Conservation (phyloP, 2,113 vertebrate species). For the Azemiops feae region DNA sequence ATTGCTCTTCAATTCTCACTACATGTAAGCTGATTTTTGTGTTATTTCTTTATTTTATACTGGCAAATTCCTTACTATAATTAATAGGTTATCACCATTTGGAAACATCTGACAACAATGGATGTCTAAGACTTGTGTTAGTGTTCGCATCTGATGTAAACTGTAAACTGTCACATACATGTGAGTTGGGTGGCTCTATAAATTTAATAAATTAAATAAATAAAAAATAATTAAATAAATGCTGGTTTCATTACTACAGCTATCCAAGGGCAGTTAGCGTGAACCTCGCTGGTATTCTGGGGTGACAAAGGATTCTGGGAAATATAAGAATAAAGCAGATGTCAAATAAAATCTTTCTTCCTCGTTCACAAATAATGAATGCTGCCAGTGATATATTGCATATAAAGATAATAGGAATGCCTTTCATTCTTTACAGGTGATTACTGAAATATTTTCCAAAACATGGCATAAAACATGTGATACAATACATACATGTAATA, state of each 20-base stretch:
- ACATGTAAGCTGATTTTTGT: slow-evolving; percentile 67
- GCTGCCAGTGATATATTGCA: slow-evolving; percentile 29
- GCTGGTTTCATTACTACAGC: slow-evolving; percentile 62
- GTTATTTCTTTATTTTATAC: slow-evolving; percentile 58
- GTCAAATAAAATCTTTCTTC: background rate
- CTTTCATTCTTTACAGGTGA: slow-evolving; percentile 32
- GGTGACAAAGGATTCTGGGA: slow-evolving; percentile 70
- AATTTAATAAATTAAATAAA: background rate
- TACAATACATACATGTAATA: slow-evolving; percentile 33
- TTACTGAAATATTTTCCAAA: slow-evolving; percentile 21
- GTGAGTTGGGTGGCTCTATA: background rate
- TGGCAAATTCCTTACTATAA: slow-evolving; percentile 55
- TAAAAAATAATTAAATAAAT: background rate
- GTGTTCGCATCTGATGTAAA: slow-evolving; percentile 56
- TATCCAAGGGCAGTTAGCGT: slow-evolving; percentile 64
- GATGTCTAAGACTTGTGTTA: slow-evolving; percentile 59
- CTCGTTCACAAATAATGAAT: slow-evolving; percentile 24
- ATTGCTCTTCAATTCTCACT: slow-evolving; percentile 71
- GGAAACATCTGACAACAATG: slow-evolving; percentile 65
- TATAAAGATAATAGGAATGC: background rate
- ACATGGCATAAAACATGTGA: slow-evolving; percentile 23
- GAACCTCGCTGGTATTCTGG: slow-evolving; percentile 68
- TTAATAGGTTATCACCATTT: slow-evolving; percentile 40
- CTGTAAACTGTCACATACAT: slow-evolving; percentile 33
- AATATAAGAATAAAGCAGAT: slow-evolving; percentile 45